Base-by-base conservation (phyloP, 1,140 invertebrate species). In the Hirudo medicinalis region DNA sequence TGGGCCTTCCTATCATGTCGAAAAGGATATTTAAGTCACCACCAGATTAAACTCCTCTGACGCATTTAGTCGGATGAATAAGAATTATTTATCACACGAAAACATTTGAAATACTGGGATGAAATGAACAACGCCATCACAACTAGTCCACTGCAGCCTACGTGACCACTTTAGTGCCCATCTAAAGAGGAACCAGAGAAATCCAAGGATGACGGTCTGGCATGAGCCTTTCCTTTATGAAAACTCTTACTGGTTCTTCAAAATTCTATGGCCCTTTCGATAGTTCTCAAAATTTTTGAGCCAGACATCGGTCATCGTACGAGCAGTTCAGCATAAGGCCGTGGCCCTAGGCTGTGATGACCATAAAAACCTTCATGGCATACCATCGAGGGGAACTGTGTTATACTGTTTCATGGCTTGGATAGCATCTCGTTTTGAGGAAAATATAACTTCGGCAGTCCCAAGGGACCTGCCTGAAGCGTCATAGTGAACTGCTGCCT, bases 381-480 rank as follows among this genome's bases (percentile, higher is more conserved):
- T 85, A 88, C 89, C 94, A 86, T 98, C 94, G 67, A 98, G 83
- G 25, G 93, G 94, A 54, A 98, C 92, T 74, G 92, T 92, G 84
- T 97, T 95, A 81, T 99, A 99, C 80, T 97, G 92, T 82, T 95
- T 94, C 87, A 97, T 90, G 17, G 95, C 95, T 82, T 93, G 92
- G 36, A 94, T 87, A 0, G 94, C 94, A 85, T 96, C 94, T 75
- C 87, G 85, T 79, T 88, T 86, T 78, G 92, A 86, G 79, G 94
- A 91, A 85, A 94, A 99, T 69, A 95, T 88, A 20, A 99, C 92
- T 86, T 97, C 93, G 71, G 94, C 95, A 75, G 93, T 95, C 66
- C 95, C 93, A 77, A 97, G 84, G 63, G 93, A 97, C 79, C 94
- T 86, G 49, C 94, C 95, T 66, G 94, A 96, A 82, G 91, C 86